Conservation (phyloP, 2,888 invertebrate genomes). For the Odontocolon sp. region DNA sequence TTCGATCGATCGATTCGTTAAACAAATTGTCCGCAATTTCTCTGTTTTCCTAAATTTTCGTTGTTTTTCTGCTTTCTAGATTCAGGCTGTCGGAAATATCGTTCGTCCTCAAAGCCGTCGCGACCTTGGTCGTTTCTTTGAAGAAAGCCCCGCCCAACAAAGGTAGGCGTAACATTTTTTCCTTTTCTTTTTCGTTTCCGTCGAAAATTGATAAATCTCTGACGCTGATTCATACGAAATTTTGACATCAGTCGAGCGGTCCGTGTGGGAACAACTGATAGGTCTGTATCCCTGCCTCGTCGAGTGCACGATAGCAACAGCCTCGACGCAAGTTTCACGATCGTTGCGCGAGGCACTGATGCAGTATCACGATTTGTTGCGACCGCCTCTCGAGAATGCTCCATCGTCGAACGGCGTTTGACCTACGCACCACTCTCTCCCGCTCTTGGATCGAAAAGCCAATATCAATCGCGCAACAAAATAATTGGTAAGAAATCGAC, state of each 20-base stretch:
- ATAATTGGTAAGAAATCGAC: too few relatives aligned
- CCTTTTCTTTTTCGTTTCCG: background rate
- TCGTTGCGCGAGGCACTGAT: conserved; percentile 92
- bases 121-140: conserved; percentile 94
- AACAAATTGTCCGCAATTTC: conserved; percentile 18
- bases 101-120: conserved; percentile 96
- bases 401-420: conserved; percentile 77
- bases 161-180: conserved; percentile 82
- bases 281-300: conserved; percentile 95
- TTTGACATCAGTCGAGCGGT: conserved; percentile 87
- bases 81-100: conserved; percentile 97
- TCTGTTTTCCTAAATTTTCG: conserved; percentile 46
- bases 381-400: conserved; percentile 82
- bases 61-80: conserved; percentile 82
- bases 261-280: conserved; percentile 96
- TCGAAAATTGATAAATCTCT: background rate
- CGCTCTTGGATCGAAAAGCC: conserved; percentile 50
- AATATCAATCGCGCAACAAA: conserved; percentile 54
- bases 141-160: conserved; percentile 95
- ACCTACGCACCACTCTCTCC: conserved; percentile 67
- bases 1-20: background rate
- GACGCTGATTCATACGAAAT: conserved; percentile 27
- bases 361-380: conserved; percentile 92
- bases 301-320: conserved; percentile 89
- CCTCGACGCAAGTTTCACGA: conserved; percentile 90